Conservation (phyloP, 2,888 invertebrate genomes). For the Parthenolecanium corni region DNA sequence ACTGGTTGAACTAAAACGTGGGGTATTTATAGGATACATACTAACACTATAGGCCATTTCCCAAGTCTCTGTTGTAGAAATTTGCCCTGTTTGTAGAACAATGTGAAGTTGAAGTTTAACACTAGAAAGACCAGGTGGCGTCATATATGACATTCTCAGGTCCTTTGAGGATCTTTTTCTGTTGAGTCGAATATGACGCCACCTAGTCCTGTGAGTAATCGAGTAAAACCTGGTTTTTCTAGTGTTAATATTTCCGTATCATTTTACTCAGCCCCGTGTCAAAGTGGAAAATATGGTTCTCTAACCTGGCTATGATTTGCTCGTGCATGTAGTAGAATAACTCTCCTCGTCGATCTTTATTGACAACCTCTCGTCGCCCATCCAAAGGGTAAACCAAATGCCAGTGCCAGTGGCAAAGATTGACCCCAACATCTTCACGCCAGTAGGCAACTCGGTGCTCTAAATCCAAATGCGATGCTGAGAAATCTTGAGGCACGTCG, state of each 20-base stretch:
- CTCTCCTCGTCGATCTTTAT: slow-evolving; percentile 65
- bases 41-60: too few species aligned
- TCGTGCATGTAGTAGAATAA: slow-evolving; percentile 72
- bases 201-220: too few species aligned
- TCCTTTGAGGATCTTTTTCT: too few species aligned
- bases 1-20: too few species aligned
- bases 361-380: slow-evolving; percentile 45
- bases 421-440: slow-evolving; percentile 72
- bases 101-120: too few species aligned
- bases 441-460: slow-evolving; percentile 74
- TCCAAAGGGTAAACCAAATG: slow-evolving; percentile 76
- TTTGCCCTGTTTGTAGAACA: too few species aligned
- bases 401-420: slow-evolving; percentile 87
- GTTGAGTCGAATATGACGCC: too few species aligned
- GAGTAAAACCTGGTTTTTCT: not conserved
- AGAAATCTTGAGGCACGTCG: slow-evolving; percentile 59
- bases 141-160: too few species aligned
- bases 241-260: not conserved
- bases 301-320: slow-evolving; percentile 52
- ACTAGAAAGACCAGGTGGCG: too few species aligned
- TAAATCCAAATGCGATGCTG: slow-evolving; percentile 59
- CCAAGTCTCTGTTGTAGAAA: too few species aligned
- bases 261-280: not conserved
- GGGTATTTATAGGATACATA: too few species aligned
- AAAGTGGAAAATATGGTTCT: not conserved